Evolutionary conservation across 2,113 vertebrate species (phyloP).

Genomic region (Baryphthengus martii): DNA sequence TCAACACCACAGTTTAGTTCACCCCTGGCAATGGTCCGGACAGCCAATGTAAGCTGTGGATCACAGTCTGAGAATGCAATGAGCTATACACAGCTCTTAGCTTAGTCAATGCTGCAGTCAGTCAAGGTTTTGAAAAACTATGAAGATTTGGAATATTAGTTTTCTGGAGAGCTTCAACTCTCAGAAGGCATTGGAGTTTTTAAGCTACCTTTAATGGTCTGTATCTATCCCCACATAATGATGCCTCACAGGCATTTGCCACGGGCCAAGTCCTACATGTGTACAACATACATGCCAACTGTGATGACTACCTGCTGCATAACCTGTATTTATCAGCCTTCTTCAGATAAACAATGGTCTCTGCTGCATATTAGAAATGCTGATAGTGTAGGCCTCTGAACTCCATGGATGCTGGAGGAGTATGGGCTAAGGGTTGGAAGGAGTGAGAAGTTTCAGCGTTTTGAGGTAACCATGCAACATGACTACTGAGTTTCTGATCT

Average conservation of each 20-base stretch:
- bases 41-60: not conserved
- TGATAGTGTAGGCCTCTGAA: not conserved
- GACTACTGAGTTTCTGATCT: not conserved
- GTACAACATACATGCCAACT: not conserved
- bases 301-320: not conserved
- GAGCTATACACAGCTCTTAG: not conserved
- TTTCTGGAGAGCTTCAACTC: not conserved
- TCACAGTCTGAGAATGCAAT: not conserved
- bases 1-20: not conserved
- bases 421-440: not conserved
- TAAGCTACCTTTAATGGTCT: not conserved
- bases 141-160: not conserved
- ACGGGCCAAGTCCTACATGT: not conserved
- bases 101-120: not conserved
- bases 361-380: not conserved
- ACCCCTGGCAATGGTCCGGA: accelerated
- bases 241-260: not conserved
- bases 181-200: not conserved
- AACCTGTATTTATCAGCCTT: not conserved
- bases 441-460: not conserved
- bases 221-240: not conserved
- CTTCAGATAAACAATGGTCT: not conserved
- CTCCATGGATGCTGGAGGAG: not conserved
- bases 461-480: accelerated
- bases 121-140: not conserved